Base-by-base conservation (phyloP, 2,888 invertebrate species). In the Apamea monoglypha region DNA sequence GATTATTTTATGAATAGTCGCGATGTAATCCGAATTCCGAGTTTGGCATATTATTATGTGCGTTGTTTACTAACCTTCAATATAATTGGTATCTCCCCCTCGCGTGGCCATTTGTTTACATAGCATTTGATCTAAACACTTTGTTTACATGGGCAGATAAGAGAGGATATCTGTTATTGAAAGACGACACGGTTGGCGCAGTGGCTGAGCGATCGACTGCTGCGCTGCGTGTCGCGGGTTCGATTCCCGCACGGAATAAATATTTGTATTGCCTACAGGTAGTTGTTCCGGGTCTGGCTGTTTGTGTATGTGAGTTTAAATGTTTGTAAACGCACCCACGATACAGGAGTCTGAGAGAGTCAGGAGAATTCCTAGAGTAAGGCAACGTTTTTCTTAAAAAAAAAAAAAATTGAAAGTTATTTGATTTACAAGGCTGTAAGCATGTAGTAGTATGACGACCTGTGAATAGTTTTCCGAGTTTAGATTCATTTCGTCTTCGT, bases 71-170 rank as follows among this genome's bases (percentile, higher is more conserved):
- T 47, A 72, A 71, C 80, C 32, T 73, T 74, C 68, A 67, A 59
- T 80, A 80, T 80, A 70, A 47, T 74, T 59, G 50, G 44, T 87
- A 83, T 86, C 84, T 84, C 87, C 80, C 80, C 78, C 80, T 83
- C 63, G 64, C 71, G 75, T 74, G 76, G 73, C 79, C 67, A 75
- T 81, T 84, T 89, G 87, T 89, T 87, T 88, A 89, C 81, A 69
- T 66, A 80, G 75, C 73, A 70, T 84, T 83, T 81, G 86, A 79
- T 86, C 81, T 64, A 83, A 83, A 85, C 68, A 76, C 63, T 71
- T 53, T 80, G 76, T 88, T 86, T 82, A 86, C 78, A 83, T 67
- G 56, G 63, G 5, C 16, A 74, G 86, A 86, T 88, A 80, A 78
- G 76, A 64, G 53, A 63, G 50, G 53, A 76, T 77, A 88, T 53